Base-by-base conservation (phyloP, 2,113 vertebrate species). In the Lethenteron reissneri region DNA sequence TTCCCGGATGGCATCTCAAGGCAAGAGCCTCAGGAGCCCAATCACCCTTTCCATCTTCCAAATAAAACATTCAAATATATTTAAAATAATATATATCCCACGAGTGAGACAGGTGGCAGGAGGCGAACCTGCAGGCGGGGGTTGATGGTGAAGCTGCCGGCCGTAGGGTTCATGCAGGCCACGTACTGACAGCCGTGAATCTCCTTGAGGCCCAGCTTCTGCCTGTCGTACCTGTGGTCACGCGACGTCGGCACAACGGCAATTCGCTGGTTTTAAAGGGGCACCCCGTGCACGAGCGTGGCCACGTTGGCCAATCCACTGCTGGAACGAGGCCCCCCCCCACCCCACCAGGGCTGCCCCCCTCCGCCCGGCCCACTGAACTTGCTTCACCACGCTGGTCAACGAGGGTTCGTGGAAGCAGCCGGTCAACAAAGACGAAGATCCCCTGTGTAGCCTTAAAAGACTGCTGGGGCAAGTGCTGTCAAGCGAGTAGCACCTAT, bases 181-280 rank as follows among this genome's bases (percentile, higher is more conserved):
- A 87, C 74, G 72, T 83, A 87, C 71, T 87, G 85, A 56, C 83
- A 89, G 69, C 79, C 80, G 74, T 80, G 74, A 73, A 88, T 79
- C 81, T 88, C 82, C 78, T 85, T 87, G 62, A 86, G 75, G 72
- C 73, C 79, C 78, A 82, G 72, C 71, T 87, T 90, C 72, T 87
- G 81, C 70, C 81, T 83, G 73, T 85, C 82, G 71, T 86, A 88
- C 82, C 81, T 85, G 81, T 77, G 83, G 81, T 70, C 41, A 41
- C 41, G 41, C 41, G 41, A 41, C 41, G 41, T 41, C 41, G 41
- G 41, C 41, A 41, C 41, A 41, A 41, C 41, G 41, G 5, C 41
- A 41, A 41, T 41, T 41, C 4, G 41, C 60, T 15, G 14, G 8
- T 64, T 19, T 5, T 8, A 64, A 64, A 64, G 17, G 1, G 60